A percentile compares a stretch with the other conserved stretches of the same genome.
Evolutionary conservation across 2,797 vertebrate species (phyloP).

Genomic region (Ibycter americanus): DNA sequence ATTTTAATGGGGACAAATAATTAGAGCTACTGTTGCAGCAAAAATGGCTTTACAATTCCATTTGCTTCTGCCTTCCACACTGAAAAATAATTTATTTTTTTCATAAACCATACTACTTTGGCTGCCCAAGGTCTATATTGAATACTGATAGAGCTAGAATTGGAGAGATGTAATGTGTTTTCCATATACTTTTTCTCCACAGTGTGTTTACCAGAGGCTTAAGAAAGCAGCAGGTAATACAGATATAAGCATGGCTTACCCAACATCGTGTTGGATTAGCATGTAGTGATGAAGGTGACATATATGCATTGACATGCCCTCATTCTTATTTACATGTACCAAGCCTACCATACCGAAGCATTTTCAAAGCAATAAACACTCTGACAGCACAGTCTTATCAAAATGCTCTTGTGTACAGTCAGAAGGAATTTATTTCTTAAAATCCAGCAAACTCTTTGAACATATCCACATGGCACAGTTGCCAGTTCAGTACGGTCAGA

Average conservation of each 20-base stretch:
- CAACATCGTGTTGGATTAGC: background rate
- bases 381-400: background rate
- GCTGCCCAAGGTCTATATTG: background rate
- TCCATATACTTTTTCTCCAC: background rate
- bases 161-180: background rate
- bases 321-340: background rate
- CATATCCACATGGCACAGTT: background rate
- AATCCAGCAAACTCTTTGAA: background rate
- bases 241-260: background rate
- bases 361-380: background rate
- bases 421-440: background rate
- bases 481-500: background rate
- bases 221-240: background rate
- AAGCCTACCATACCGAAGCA: background rate
- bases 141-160: background rate
- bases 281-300: background rate
- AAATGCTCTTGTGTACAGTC: background rate
- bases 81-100: background rate
- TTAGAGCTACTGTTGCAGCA: background rate
- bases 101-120: background rate
- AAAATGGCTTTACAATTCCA: background rate
- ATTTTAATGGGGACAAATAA: constrained; percentile 12
- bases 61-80: background rate
- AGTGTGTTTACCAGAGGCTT: background rate
- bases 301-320: background rate